A percentile compares a stretch with the other conserved stretches of the same genome.
phyloP scores from a whole-genome alignment of 2,888 invertebrate species.

The Drosophila ustulata region DNA sequence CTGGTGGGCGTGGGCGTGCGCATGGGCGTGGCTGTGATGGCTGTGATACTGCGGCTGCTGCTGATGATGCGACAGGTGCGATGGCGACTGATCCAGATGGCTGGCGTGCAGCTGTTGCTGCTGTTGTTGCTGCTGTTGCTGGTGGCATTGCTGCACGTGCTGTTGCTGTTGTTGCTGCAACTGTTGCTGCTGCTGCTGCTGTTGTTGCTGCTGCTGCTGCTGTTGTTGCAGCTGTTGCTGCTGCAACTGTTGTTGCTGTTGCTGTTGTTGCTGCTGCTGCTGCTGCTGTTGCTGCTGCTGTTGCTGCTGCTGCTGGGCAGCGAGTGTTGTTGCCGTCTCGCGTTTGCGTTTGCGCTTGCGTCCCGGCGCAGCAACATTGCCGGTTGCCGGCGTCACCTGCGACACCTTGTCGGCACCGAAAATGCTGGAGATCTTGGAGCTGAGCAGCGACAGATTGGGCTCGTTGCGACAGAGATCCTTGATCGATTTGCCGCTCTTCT shows the following conservation, averaged over 20 bases:
- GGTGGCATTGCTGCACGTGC: constrained; percentile 34
- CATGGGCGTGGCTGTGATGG: constrained; percentile 48
- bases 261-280: constrained; percentile 64
- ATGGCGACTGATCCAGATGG: constrained; percentile 39
- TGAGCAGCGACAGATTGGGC: constrained; percentile 84
- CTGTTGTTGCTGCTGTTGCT: constrained; percentile 37
- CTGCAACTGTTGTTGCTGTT: constrained; percentile 51
- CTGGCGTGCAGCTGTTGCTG: constrained; percentile 46
- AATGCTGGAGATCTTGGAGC: constrained; percentile 85
- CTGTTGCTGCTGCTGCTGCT: constrained; percentile 44
- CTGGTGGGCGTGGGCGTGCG: constrained; percentile 51
- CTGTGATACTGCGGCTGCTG: constrained; percentile 39
- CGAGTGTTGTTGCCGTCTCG: constrained; percentile 44
- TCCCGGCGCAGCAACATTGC: constrained; percentile 32
- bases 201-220: constrained; percentile 37
- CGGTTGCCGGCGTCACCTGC: constrained; percentile 30
- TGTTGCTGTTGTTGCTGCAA: constrained; percentile 48
- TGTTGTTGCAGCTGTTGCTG: constrained; percentile 32
- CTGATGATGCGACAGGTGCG: constrained; percentile 37
- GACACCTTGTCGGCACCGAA: constrained; percentile 81
- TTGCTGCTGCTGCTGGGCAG: constrained; percentile 46
- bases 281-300: constrained; percentile 57
- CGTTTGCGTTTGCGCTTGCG: constrained; percentile 83
- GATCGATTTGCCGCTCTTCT: constrained; percentile 85
- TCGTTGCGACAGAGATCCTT: constrained; percentile 85